These are phyloP conservation scores for Dendrolimus houi DNA, from an alignment of 2,888 invertebrate species.

Conservation along the genomic window DNA sequence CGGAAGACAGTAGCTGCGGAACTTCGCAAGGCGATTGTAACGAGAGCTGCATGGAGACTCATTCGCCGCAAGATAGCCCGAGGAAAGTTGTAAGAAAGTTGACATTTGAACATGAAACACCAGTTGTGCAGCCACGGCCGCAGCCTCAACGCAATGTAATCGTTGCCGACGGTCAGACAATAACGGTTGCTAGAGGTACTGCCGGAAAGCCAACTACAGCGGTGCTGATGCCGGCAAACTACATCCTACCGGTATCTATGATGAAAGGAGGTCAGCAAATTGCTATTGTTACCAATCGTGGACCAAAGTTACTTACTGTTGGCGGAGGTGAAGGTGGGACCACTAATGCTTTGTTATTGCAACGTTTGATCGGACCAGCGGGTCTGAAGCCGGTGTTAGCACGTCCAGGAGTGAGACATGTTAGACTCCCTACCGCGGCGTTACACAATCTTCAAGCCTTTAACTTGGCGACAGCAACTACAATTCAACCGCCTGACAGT, in stretches of 20 bases:
- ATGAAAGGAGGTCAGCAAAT: conserved; percentile 84
- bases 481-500: conserved; percentile 49
- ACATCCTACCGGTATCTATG: conserved; percentile 82
- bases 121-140: conserved; percentile 38
- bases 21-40: conserved; percentile 74
- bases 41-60: conserved; percentile 68
- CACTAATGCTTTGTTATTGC: conserved; percentile 79
- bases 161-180: conserved; percentile 79
- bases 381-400: conserved; percentile 72
- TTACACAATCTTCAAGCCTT: conserved; percentile 63
- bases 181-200: conserved; percentile 77
- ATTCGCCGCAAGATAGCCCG: conserved; percentile 75
- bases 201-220: conserved; percentile 79
- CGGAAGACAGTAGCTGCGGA: conserved; percentile 86
- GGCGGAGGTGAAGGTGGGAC: conserved; percentile 63
- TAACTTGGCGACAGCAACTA: conserved; percentile 44
- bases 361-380: conserved; percentile 80
- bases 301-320: conserved; percentile 71
- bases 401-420: conserved; percentile 75
- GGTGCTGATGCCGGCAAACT: conserved; percentile 83
- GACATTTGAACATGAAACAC: conserved; percentile 65
- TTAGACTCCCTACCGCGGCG: conserved; percentile 60
- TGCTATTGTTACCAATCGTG: conserved; percentile 83
- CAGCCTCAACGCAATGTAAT: conserved; percentile 74
- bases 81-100: conserved; percentile 62